These are phyloP conservation scores for Megamerina dolium DNA, from an alignment of 2,888 invertebrate genomes.

Conservation along the genomic window DNA sequence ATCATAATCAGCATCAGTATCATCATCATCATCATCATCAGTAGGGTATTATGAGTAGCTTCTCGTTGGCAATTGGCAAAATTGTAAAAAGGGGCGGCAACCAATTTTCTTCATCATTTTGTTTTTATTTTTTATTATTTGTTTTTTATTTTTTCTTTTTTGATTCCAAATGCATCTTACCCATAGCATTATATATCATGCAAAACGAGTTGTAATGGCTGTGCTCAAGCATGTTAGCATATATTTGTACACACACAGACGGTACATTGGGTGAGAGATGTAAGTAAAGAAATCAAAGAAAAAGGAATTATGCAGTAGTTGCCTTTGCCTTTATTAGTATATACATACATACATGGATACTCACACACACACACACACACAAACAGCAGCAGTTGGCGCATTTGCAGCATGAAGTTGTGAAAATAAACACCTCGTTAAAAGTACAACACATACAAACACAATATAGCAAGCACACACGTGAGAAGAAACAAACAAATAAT, in stretches of 20 bases:
- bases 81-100: constrained; percentile 16
- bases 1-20: too few relatives aligned
- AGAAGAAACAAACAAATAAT: background rate
- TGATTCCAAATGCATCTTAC: background rate
- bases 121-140: background rate
- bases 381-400: too few relatives aligned
- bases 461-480: constrained; percentile 4
- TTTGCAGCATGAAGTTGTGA: constrained; percentile 31
- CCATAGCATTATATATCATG: too few relatives aligned
- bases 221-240: background rate
- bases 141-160: background rate
- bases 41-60: too few relatives aligned
- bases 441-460: constrained; percentile 35
- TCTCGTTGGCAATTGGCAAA: too few relatives aligned
- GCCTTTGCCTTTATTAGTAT: too few relatives aligned
- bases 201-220: constrained; percentile 1
- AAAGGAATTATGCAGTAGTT: too few relatives aligned
- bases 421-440: constrained; percentile 45
- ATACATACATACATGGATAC: too few relatives aligned
- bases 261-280: background rate
- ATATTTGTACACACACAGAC: background rate
- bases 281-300: background rate
- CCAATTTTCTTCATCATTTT: constrained; percentile 5
- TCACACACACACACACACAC: too few relatives aligned
- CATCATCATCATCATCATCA: too few relatives aligned